phyloP scores from a whole-genome alignment of 2,888 invertebrate genomes.

The Chloromyia formosa region DNA sequence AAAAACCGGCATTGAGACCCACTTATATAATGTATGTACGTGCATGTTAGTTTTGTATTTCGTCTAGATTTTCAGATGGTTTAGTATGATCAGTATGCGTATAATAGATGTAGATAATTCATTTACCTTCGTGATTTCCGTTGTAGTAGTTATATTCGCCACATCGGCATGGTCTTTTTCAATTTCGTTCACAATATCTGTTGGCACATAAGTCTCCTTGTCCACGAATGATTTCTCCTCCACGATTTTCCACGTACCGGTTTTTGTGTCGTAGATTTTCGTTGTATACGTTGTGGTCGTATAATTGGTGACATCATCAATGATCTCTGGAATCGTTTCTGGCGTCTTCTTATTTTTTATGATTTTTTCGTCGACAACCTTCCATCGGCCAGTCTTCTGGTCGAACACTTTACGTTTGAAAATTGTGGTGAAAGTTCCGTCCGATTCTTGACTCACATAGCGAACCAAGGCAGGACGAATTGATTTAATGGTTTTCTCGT shows the following conservation, averaged over 20 bases:
- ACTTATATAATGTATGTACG: not conserved
- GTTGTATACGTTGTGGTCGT: conserved; percentile 64
- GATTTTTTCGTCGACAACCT: conserved; percentile 66
- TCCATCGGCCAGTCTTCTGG: conserved; percentile 62
- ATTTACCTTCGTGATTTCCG: conserved; percentile 64
- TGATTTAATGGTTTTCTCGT: conserved; percentile 55
- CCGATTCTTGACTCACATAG: conserved; percentile 62
- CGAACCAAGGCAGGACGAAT: conserved; percentile 60
- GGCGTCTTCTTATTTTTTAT: conserved; percentile 62
- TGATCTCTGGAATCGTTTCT: conserved; percentile 61
- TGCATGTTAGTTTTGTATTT: not conserved
- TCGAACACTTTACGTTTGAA: conserved; percentile 64
- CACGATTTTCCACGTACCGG: conserved; percentile 63
- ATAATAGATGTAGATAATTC: not conserved
- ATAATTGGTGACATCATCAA: conserved; percentile 64
- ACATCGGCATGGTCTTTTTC: conserved; percentile 65
- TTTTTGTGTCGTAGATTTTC: conserved; percentile 63
- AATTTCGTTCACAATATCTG: conserved; percentile 64
- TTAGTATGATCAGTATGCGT: no score
- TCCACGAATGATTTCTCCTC: conserved; percentile 64
- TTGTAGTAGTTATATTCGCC: conserved; percentile 64
- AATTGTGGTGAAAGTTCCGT: conserved; percentile 61
- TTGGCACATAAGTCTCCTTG: conserved; percentile 61
- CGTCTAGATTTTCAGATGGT: no score
- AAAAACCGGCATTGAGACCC: conserved; percentile 1